These are phyloP conservation scores for Metopia argyrocephala DNA, from an alignment of 2,888 invertebrate genomes.

Conservation along the genomic window DNA sequence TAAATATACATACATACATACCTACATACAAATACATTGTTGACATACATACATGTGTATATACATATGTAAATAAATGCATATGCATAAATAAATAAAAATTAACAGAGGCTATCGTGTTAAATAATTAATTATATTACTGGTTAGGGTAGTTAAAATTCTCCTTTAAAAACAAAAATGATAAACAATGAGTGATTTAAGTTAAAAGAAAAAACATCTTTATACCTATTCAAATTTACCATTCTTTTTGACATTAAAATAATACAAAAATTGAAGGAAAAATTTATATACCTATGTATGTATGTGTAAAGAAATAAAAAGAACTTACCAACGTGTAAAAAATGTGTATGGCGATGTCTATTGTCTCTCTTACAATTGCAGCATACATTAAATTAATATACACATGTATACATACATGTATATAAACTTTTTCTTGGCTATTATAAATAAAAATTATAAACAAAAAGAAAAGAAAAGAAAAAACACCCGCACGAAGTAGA, in stretches of 20 bases:
- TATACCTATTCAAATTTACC: neutral
- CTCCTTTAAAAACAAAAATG: neutral
- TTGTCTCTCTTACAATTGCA: neutral
- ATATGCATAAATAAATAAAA: no score
- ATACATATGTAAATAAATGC: no score
- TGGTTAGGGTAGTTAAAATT: neutral
- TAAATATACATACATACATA: neutral
- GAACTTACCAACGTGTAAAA: neutral
- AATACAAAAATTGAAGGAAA: no score
- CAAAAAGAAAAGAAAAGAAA: neutral
- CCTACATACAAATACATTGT: conserved; percentile 24
- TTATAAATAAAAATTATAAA: no score
- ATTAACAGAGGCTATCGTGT: no score
- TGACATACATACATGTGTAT: conserved; percentile 20
- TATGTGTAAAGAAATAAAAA: neutral
- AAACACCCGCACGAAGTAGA: conserved; percentile 52
- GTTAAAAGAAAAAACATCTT: neutral
- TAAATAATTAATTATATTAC: neutral
- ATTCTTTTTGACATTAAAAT: no score
- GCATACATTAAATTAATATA: neutral
- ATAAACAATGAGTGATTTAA: neutral
- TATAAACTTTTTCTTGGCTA: no score
- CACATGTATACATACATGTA: neutral
- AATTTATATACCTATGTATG: neutral
- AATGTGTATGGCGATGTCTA: neutral